Evolutionary conservation across 2,888 invertebrate genomes (phyloP), one percentile per base, ranked within the genome.

Genomic region (Drosophila parthenogenetica): DNA sequence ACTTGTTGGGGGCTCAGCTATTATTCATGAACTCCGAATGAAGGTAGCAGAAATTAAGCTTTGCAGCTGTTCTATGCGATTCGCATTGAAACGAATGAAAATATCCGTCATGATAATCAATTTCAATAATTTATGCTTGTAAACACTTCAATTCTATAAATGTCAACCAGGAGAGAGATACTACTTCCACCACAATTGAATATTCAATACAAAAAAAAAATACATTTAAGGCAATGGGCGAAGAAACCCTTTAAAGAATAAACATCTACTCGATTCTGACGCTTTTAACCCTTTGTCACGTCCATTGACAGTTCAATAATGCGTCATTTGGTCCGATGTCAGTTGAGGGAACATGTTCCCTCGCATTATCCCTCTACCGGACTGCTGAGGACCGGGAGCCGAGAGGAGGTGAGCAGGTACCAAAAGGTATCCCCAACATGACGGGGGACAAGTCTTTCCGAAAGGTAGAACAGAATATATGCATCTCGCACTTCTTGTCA

Each of bases 221-320:
- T 63, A 39, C 45, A 48, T 59, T 59, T 40, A 54, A 67, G 54
- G 45, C 42, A 32, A 53, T 46, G 46, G n/a, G 10, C 35, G 45
- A 29, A 35, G 10, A 19, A 46, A 66, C 46, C 46, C 49, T 50
- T 25, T 61, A 68, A 48, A 59, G 68, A 66, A 57, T 59, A 66
- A 68, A 61, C 69, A 78, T 72, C 78, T 70, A 70, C 73, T 76
- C 78, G 68, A 73, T 62, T 58, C 57, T 79, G 89, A 86, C 86
- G 89, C 74, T 73, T 66, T 83, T 88, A 88, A 89, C 87, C 88
- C 89, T 88, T 88, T 89, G 88, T 88, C 88, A 88, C 77, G 79
- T 77, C 74, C 80, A 73, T 83, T 88, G 88, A 88, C 89, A 88
- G 82, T 89, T 88, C 88, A 89, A 89, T 88, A 89, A 89, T 85